Evolutionary conservation across 2,113 vertebrate genomes (phyloP), one percentile per base, ranked within the genome.

Genomic region (Tachysurus vachellii): DNA sequence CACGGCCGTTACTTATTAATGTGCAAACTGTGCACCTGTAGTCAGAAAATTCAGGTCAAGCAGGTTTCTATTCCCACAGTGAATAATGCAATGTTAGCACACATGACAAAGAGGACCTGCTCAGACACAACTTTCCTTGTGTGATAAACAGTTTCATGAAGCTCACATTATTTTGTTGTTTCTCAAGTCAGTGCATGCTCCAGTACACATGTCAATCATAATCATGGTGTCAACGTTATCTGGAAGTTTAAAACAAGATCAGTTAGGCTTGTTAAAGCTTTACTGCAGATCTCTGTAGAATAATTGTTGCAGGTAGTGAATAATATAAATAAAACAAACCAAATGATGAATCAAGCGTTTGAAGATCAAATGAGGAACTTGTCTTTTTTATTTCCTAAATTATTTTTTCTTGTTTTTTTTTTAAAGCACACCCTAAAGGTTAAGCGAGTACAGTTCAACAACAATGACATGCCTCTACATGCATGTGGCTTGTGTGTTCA

Each of bases 61-160:
- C 94, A 42, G 1, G 93, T 56, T 93, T 44, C 62, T 12, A 26
- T 86, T 92, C 92, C 90, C 92, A 91, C 9, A 64, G 47, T 68
- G 3, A 47, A 57, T 42, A 57, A 70, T 19, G 23, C 21, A 28
- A 19, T 44, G 80, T 42, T 53, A 80, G 5, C 53, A 81, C 9
- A 13, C 36, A 4, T 77, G 80, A 44, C 56, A 82, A 9, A 2
- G 31, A 26, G 57, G 44, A 50, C 42, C 1, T 47, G 59, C 16
- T 47, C 42, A 82, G 36, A 64, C 59, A 64, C 21, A 64, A 21
- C 64, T n/a, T 13, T n/a, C 7, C 36, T n/a, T 16, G 21, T 82
- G 13, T 23, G 57, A 62, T 47, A 62, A 61, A 64, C 80, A 47
- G 80, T 10, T 42, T 80, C 42, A 36, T 8, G 4, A 59, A 42